Conservation (phyloP, 2,888 invertebrate genomes). For the Clivina fossor region DNA sequence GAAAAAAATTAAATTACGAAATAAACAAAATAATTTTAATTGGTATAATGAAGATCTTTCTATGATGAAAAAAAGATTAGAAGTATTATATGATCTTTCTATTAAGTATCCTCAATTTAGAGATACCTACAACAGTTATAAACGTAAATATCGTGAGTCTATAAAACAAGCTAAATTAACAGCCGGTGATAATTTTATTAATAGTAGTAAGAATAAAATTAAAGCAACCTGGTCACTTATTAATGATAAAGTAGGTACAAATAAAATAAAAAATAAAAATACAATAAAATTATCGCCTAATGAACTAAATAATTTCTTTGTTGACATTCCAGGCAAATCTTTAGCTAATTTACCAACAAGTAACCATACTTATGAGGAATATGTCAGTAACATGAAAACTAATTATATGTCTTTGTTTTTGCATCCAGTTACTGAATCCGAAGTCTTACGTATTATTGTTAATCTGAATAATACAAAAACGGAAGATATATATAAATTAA, state of each 20-base stretch:
- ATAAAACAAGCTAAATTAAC: neutral
- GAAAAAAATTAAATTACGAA: neutral
- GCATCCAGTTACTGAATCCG: neutral
- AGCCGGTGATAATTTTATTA: too few species aligned
- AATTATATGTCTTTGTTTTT: neutral
- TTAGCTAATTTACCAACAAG: neutral
- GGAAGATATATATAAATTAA: neutral
- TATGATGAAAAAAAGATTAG: neutral
- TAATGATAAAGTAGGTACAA: neutral
- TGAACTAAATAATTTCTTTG: neutral
- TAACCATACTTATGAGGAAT: neutral
- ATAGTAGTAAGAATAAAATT: neutral
- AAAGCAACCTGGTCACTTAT: neutral
- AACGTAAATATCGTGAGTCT: neutral
- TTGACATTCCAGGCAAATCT: neutral
- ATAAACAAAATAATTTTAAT: neutral
- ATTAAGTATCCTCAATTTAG: too few species aligned
- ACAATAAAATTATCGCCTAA: neutral
- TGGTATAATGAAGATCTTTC: neutral
- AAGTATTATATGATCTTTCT: neutral
- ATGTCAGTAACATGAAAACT: neutral
- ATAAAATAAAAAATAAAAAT: neutral
- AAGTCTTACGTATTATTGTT: neutral
- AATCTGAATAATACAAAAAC: neutral
- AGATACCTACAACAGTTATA: neutral